These are phyloP conservation scores for Aporophyla lueneburgensis DNA, from an alignment of 2,888 invertebrate genomes.

Conservation along the genomic window DNA sequence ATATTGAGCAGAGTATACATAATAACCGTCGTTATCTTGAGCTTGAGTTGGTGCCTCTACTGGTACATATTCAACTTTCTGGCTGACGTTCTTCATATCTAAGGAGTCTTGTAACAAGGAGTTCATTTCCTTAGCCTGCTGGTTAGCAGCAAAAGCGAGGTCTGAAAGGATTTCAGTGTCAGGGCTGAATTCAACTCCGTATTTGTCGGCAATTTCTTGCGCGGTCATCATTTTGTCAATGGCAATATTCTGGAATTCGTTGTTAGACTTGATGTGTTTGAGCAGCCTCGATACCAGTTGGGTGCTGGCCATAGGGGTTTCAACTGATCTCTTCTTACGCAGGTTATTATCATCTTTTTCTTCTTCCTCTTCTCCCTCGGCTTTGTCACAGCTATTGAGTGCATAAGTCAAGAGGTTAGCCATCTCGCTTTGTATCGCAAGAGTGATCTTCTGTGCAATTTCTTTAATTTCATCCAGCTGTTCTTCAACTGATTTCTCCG, in stretches of 20 bases:
- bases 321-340: constrained; percentile 81
- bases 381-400: constrained; percentile 73
- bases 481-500: constrained; percentile 82
- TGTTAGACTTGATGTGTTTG: constrained; percentile 85
- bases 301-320: constrained; percentile 84
- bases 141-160: constrained; percentile 81
- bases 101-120: constrained; percentile 79
- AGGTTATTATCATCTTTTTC: constrained; percentile 71
- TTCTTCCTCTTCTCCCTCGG: constrained; percentile 64
- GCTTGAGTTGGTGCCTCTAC: constrained; percentile 60
- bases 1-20: constrained; percentile 66
- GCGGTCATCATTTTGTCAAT: constrained; percentile 89
- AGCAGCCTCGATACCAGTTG: constrained; percentile 82
- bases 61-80: constrained; percentile 68
- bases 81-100: constrained; percentile 73
- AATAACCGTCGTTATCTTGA: constrained; percentile 54
- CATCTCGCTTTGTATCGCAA: constrained; percentile 82
- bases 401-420: constrained; percentile 80
- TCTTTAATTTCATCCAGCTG: constrained; percentile 84
- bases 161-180: constrained; percentile 85
- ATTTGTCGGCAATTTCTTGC: constrained; percentile 88
- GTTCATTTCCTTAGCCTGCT: constrained; percentile 83
- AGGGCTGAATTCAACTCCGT: constrained; percentile 84
- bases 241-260: constrained; percentile 87
- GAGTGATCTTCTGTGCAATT: constrained; percentile 80